A percentile compares a stretch with the other conserved stretches of the same genome.
These are phyloP conservation scores for Aphelocoma coerulescens DNA, from an alignment of 2,113 vertebrate species.

Conservation along the genomic window DNA sequence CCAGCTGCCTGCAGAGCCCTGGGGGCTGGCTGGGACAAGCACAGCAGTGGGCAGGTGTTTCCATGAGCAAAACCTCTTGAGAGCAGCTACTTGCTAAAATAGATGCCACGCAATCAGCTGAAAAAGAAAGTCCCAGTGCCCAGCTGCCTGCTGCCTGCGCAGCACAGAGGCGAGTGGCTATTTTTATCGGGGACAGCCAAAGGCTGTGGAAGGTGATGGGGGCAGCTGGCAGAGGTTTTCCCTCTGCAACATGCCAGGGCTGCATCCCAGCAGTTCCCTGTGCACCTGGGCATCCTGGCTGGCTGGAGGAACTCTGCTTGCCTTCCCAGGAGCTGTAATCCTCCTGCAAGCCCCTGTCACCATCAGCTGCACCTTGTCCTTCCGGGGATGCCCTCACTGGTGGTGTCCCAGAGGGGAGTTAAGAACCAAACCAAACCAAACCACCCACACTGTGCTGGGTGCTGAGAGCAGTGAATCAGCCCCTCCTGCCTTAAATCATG, in stretches of 20 bases:
- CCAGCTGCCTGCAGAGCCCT: not conserved
- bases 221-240: not conserved
- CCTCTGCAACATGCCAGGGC: accelerated
- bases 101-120: not conserved
- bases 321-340: not conserved
- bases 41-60: not conserved
- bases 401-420: not conserved
- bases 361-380: not conserved
- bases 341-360: not conserved
- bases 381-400: not conserved
- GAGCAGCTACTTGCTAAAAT: slow-evolving; percentile 21
- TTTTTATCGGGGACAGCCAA: not conserved
- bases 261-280: not conserved
- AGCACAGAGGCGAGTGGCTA: accelerated
- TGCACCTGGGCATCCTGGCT: not conserved
- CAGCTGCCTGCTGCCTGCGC: not conserved
- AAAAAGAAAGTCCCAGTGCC: not conserved
- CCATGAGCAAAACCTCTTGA: not conserved
- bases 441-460: not conserved
- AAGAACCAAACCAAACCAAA: not conserved
- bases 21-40: not conserved
- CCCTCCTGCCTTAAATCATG: not conserved
- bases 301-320: not conserved
- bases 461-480: not conserved
- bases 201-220: not conserved